Percentiles rank a stretch among this genome's conserved stretches.
phyloP scores from a whole-genome alignment of 1,140 invertebrate species.

The Acromyrmex echinatior region DNA sequence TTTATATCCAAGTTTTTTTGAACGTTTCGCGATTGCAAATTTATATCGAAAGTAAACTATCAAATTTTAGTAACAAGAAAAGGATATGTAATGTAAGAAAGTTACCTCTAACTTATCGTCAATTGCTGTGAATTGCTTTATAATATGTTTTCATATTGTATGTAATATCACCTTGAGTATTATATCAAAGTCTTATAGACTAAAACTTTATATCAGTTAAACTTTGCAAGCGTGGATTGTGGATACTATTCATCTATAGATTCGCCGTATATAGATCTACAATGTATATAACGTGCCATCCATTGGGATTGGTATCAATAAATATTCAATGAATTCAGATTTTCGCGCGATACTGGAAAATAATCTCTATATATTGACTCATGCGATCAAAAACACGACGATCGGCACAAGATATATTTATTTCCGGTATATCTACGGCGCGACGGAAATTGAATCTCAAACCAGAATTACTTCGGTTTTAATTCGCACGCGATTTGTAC shows the following conservation, averaged over 20 bases:
- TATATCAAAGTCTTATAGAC: neutral
- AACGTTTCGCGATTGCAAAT: neutral
- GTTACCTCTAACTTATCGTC: neutral
- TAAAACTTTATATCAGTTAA: neutral
- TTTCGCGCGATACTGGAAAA: neutral
- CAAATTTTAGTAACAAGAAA: neutral
- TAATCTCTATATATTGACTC: conserved; percentile 24
- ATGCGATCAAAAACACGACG: neutral
- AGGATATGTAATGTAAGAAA: neutral
- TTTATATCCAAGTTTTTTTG: neutral
- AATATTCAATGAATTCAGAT: conserved; percentile 57
- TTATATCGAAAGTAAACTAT: neutral
- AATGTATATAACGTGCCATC: neutral
- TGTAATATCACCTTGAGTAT: neutral
- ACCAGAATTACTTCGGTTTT: conserved; percentile 13
- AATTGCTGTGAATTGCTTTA: conserved; percentile 3
- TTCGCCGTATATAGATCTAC: neutral
- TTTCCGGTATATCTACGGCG: neutral
- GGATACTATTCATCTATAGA: neutral
- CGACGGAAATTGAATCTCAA: conserved; percentile 25
- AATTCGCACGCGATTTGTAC: conserved; percentile 4
- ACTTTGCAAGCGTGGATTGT: neutral
- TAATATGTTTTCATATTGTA: conserved; percentile 22
- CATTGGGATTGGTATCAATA: conserved; percentile 14
- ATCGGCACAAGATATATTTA: conserved; percentile 1